Base-by-base conservation (phyloP, 2,113 vertebrate genomes). In the Marmota flaviventris region DNA sequence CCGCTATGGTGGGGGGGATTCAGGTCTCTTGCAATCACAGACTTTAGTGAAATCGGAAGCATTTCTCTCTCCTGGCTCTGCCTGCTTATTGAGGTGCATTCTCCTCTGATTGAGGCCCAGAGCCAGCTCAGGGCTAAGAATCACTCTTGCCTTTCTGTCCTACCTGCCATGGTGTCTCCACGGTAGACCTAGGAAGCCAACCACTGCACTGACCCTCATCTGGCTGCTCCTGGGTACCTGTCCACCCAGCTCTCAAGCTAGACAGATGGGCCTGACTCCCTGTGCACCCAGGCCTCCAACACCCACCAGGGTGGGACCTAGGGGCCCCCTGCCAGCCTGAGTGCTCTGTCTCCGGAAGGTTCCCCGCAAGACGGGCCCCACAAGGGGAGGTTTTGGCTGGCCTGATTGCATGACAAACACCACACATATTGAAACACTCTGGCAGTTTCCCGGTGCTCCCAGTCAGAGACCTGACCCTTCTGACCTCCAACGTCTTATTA, bases 401-500 rank as follows among this genome's bases (percentile, higher is more conserved):
- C 97, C 97, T 97, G 97, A 97, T 97, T 98, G 98, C 98, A 98
- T 98, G 98, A 98, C 98, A 98, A 98, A 98, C 98, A 98, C 97
- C 97, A 93, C 98, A 98, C 98, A 98, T 99, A 98, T 97, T 99
- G 99, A 99, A 99, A 98, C 99, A 98, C 98, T 99, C 98, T 98
- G 98, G 97, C 98, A 97, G 98, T 97, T 98, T 98, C 98, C 98
- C 98, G 98, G 98, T 5, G 95, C 98, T 99, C 98, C 89, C 98
- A 98, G 98, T 97, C 97, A 98, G 99, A 96, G 98, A 96, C 96
- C 98, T 98, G 98, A 98, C 98, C 99, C 98, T 95, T 96, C 96
- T 99, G 99, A 99, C 99, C 99, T 98, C 98, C 97, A 98, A 97
- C 98, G 98, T 99, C 99, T 99, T 99, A 99, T 99, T 99, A 99